Evolutionary conservation across 2,113 vertebrate genomes (phyloP), one percentile per base, ranked within the genome.

Genomic region (Carassius carassius): DNA sequence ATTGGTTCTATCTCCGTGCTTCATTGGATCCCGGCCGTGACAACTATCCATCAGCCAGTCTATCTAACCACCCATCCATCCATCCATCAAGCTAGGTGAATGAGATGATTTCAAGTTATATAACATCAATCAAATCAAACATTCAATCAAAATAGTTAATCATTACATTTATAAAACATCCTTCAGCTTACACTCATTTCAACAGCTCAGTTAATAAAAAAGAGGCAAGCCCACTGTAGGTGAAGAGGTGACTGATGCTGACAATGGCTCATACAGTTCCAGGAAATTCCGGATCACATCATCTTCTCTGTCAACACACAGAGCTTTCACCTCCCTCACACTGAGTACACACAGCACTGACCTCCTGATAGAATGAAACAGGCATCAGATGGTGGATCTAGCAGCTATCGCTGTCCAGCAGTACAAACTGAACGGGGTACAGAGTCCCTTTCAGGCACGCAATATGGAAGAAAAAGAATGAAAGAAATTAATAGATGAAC

Each of bases 301-400:
- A 44, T 81, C 81, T 60, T 25, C 32, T 14, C 8, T 80, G 85
- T 78, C 75, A 83, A 44, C 69, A 78, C 70, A 84, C 25, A 70
- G 56, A 14, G 37, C 32, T 23, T 32, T 84, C 78, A 88, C 78
- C 84, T 84, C 63, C 56, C 21, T 35, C 29, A 49, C 87, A 89
- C 83, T 76, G 87, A 86, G 73, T 23, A 79, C 76, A 86, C 85
- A 73, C 21, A 70, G 35, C 19, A 21, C 29, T 83, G 84, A 85
- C 84, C 84, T 79, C 80, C 60, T 44, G 60, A 85, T 58, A 56
- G 60, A 85, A 88, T 79, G 63, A 88, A 83, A 67, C 47, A 19
- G 74, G 25, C 47, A 81, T 81, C 79, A 81, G 63, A 81, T 54
- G 56, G 51, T 60, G 19, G 51, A 81, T 78, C 37, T 21, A 41